Conservation (phyloP, 2,113 vertebrate species). For the Hippocampus barbouri region DNA sequence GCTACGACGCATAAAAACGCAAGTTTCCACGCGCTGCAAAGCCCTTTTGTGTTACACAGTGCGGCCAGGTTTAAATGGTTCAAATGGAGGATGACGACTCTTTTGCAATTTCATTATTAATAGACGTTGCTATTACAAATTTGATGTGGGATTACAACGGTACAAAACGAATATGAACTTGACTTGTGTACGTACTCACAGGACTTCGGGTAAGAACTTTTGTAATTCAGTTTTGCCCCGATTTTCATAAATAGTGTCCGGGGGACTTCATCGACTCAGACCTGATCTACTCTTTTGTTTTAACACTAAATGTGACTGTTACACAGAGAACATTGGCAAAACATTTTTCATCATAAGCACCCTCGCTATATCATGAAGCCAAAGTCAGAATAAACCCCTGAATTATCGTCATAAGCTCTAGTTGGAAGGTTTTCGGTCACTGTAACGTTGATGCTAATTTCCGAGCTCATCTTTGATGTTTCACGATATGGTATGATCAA, state of each 20-base stretch:
- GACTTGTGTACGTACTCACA: background rate
- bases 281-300: no score
- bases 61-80: constrained; percentile 12
- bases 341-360: no score
- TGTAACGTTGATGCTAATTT: no score
- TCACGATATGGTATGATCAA: no score
- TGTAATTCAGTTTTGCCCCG: background rate
- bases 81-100: background rate
- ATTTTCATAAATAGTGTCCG: background rate
- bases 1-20: constrained; percentile 35
- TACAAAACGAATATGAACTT: background rate
- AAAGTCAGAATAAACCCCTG: no score
- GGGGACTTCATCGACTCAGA: background rate
- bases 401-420: no score
- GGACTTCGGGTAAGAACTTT: background rate
- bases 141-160: background rate
- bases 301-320: no score
- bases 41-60: constrained; percentile 19
- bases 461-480: no score
- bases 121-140: background rate
- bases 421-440: no score
- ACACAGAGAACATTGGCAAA: no score
- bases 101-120: background rate
- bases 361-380: no score
- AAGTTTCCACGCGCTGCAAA: constrained; percentile 29